These are phyloP conservation scores for Pteria penguin DNA, from an alignment of 2,888 invertebrate species.

Conservation along the genomic window DNA sequence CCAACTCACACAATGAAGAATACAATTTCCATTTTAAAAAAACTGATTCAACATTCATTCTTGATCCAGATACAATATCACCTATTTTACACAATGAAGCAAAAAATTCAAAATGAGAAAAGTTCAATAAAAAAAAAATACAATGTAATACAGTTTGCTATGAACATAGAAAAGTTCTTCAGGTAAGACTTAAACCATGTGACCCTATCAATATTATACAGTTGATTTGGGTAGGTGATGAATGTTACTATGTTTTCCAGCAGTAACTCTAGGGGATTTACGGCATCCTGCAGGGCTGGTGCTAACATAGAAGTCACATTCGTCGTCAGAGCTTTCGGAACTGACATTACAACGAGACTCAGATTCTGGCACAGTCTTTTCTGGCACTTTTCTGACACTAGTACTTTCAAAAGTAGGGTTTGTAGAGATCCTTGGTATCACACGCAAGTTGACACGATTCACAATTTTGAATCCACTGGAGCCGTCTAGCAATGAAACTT, in stretches of 20 bases:
- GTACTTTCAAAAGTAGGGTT: too few relatives aligned
- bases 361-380: too few relatives aligned
- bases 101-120: background rate
- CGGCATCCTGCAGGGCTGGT: constrained; percentile 4
- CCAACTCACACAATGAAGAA: too few relatives aligned
- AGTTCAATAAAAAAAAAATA: constrained; percentile 1
- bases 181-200: too few relatives aligned
- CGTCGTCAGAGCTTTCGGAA: constrained; percentile 15
- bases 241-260: constrained; percentile 19
- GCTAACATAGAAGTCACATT: constrained; percentile 8
- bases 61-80: background rate
- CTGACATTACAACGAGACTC: too few relatives aligned
- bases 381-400: too few relatives aligned
- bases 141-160: background rate
- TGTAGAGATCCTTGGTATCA: too few relatives aligned
- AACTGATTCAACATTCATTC: too few relatives aligned
- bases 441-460: constrained; percentile 12
- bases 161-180: too few relatives aligned
- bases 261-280: constrained; percentile 5
- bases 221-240: constrained; percentile 12
- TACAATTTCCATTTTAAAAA: too few relatives aligned
- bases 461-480: constrained; percentile 7
- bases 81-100: background rate
- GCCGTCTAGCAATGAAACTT: background rate
- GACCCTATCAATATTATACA: too few relatives aligned